Evolutionary conservation across 2,888 invertebrate genomes (phyloP).

Genomic region (Salticus scenicus): DNA sequence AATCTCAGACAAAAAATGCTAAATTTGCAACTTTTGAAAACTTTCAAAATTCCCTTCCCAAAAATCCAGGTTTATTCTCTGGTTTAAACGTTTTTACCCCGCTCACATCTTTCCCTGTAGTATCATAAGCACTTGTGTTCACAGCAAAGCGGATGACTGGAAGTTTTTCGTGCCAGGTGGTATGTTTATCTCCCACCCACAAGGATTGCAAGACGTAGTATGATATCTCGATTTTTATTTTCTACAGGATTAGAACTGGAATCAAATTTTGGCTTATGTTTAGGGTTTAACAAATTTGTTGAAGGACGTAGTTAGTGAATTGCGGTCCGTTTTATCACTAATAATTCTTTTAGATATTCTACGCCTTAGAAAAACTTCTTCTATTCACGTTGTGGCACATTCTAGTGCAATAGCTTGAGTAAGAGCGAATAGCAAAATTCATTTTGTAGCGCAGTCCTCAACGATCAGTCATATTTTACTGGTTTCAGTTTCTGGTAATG

Average conservation of each 20-base stretch:
- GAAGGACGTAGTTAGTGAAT: background rate
- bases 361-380: background rate
- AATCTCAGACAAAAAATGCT: no score
- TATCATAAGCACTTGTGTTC: constrained; percentile 8
- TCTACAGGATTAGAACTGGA: background rate
- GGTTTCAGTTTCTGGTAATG: no score
- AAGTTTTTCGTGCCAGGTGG: background rate
- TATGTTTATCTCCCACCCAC: background rate
- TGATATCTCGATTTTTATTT: background rate
- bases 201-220: background rate
- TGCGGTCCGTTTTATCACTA: background rate
- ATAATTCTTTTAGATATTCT: background rate
- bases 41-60: no score
- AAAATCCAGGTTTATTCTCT: no score
- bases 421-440: constrained; percentile 1
- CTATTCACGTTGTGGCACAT: background rate
- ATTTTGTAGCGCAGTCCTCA: constrained; percentile 3
- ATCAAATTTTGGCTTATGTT: background rate
- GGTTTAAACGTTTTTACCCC: no score
- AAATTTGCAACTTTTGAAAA: no score
- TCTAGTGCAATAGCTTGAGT: background rate
- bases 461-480: no score
- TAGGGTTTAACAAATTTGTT: background rate
- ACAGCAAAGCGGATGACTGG: constrained; percentile 10
- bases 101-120: background rate